A percentile compares a stretch with the other conserved stretches of the same genome.
Evolutionary conservation across 1,140 invertebrate species (phyloP).

Genomic region (Rhopalosiphum padi): DNA sequence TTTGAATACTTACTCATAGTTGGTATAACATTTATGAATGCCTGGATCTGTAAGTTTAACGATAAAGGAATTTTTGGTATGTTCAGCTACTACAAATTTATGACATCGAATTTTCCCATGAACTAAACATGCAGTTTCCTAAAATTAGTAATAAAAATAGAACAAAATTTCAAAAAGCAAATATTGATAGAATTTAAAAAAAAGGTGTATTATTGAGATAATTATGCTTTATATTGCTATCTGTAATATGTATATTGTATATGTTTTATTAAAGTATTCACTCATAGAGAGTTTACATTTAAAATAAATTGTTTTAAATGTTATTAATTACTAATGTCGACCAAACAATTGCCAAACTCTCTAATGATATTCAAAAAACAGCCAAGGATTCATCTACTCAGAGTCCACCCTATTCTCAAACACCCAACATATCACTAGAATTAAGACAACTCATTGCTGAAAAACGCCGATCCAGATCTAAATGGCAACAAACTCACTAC

Average conservation of each 20-base stretch:
- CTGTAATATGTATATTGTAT: no score
- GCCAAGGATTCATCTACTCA: no score
- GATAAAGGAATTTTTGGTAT: constrained; percentile 72
- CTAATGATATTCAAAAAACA: no score
- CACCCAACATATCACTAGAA: background rate
- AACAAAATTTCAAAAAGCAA: background rate
- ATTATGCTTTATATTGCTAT: background rate
- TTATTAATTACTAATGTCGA: background rate
- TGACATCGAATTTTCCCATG: constrained; percentile 87
- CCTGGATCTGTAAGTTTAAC: constrained; percentile 84
- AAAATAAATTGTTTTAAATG: background rate
- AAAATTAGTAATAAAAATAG: constrained; percentile 58
- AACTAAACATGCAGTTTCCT: constrained; percentile 79
- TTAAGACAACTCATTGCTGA: background rate
- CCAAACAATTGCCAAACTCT: no score
- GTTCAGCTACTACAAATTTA: constrained; percentile 77
- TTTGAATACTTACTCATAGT: constrained; percentile 70
- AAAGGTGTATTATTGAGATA: background rate
- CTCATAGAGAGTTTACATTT: no score
- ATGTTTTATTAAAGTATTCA: background rate
- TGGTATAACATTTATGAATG: constrained; percentile 67
- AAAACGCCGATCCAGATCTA: background rate
- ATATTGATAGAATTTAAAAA: background rate
- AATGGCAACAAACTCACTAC: background rate
- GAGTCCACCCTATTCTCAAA: no score